A percentile compares a stretch with the other conserved stretches of the same genome.
phyloP scores from a whole-genome alignment of 2,888 invertebrate genomes.

The Apotomis capreana region DNA sequence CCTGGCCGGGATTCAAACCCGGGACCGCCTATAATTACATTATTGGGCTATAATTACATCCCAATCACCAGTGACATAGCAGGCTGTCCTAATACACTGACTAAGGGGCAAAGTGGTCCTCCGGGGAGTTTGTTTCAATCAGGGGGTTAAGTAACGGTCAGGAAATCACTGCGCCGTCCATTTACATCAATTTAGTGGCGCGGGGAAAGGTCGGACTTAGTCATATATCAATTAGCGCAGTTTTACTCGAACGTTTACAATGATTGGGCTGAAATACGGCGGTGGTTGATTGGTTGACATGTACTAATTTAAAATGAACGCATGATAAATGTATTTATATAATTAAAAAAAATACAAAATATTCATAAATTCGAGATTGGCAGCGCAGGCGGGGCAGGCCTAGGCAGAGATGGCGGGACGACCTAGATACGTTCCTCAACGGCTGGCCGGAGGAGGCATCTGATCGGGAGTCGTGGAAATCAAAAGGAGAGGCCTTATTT shows the following conservation, averaged over 20 bases:
- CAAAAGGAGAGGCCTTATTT: too few relatives aligned
- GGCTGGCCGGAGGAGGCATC: too few relatives aligned
- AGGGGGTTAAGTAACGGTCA: slow-evolving; percentile 59
- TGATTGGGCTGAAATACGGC: slow-evolving; percentile 13
- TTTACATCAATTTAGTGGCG: slow-evolving; percentile 54
- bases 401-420: too few relatives aligned
- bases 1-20: background rate
- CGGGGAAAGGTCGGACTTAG: slow-evolving; percentile 51
- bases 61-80: background rate
- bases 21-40: background rate
- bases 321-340: too few relatives aligned
- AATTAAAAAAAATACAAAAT: too few relatives aligned
- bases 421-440: too few relatives aligned
- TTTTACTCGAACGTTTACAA: slow-evolving; percentile 18
- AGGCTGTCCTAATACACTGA: slow-evolving; percentile 33
- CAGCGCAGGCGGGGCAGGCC: too few relatives aligned
- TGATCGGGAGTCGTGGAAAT: too few relatives aligned
- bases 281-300: background rate
- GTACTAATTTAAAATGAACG: too few relatives aligned
- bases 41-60: background rate
- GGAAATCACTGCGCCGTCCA: slow-evolving; percentile 54
- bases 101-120: slow-evolving; percentile 30
- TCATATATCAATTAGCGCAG: slow-evolving; percentile 57
- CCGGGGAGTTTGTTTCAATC: slow-evolving; percentile 50
- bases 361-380: too few relatives aligned